A percentile compares a stretch with the other conserved stretches of the same genome.
phyloP scores from a whole-genome alignment of 2,113 vertebrate species.

The Toxotes jaculatrix region DNA sequence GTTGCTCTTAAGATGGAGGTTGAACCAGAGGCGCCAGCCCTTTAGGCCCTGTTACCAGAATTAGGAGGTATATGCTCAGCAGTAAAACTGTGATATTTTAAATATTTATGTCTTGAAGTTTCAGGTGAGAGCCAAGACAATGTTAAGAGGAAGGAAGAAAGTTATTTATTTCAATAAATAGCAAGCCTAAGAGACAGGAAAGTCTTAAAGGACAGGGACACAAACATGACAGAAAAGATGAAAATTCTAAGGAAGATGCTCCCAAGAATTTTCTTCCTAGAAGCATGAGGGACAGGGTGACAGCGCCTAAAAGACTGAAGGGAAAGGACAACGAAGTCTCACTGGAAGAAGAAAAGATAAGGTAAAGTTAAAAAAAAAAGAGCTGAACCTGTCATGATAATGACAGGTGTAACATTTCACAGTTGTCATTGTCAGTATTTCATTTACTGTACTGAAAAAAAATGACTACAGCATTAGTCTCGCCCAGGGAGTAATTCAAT shows the following conservation, averaged over 20 bases:
- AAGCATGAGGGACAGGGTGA: conserved; percentile 26
- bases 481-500: too few relatives aligned
- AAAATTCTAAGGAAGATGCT: conserved; percentile 21
- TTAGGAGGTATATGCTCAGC: not conserved
- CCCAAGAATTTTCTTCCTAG: conserved; percentile 18
- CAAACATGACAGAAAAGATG: conserved; percentile 32
- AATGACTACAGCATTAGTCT: not conserved
- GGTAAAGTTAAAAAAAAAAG: conserved; percentile 30
- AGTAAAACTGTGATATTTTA: conserved; percentile 5
- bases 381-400: conserved; percentile 33
- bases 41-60: not conserved
- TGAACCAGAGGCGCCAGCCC: not conserved
- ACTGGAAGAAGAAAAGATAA: conserved; percentile 51
- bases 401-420: conserved; percentile 49
- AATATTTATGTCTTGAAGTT: conserved; percentile 5
- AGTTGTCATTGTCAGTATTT: conserved; percentile 33
- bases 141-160: conserved; percentile 7
- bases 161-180: conserved; percentile 12
- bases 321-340: conserved; percentile 40
- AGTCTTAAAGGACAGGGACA: conserved; percentile 28
- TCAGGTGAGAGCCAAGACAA: conserved; percentile 1
- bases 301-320: conserved; percentile 27
- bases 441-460: conserved; percentile 14
- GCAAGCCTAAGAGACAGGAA: not conserved
- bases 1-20: not conserved